phyloP scores from a whole-genome alignment of 2,797 vertebrate species.

The Falco berigora region DNA sequence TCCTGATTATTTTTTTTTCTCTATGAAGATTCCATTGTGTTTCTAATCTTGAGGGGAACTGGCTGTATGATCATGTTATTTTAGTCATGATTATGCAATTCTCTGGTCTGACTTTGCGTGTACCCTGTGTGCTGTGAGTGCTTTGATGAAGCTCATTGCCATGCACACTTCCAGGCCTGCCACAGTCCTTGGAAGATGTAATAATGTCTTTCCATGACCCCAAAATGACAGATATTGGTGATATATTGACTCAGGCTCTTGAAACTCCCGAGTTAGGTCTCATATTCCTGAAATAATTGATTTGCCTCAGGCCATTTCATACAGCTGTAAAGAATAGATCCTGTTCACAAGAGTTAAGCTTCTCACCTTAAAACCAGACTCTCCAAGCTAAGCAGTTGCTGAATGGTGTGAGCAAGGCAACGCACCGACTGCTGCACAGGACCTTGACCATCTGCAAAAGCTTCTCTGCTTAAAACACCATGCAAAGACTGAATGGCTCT shows the following conservation, averaged over 20 bases:
- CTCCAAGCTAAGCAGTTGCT: background rate
- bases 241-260: background rate
- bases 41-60: background rate
- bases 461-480: background rate
- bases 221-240: background rate
- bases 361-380: background rate
- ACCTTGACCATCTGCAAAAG: background rate
- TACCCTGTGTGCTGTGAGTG: background rate
- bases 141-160: slow-evolving; percentile 4
- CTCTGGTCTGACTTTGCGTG: background rate
- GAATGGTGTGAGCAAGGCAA: background rate
- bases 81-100: slow-evolving; percentile 4
- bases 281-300: background rate
- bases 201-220: background rate
- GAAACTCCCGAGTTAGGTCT: background rate
- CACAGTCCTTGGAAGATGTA: background rate
- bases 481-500: background rate
- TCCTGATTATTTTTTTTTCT: background rate
- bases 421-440: background rate
- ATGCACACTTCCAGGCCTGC: background rate
- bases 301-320: background rate
- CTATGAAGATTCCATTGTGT: background rate
- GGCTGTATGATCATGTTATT: background rate
- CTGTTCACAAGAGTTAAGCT: background rate
- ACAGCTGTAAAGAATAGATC: background rate